Base-by-base conservation (phyloP, 2,113 vertebrate genomes). In the Chroicocephalus ridibundus region DNA sequence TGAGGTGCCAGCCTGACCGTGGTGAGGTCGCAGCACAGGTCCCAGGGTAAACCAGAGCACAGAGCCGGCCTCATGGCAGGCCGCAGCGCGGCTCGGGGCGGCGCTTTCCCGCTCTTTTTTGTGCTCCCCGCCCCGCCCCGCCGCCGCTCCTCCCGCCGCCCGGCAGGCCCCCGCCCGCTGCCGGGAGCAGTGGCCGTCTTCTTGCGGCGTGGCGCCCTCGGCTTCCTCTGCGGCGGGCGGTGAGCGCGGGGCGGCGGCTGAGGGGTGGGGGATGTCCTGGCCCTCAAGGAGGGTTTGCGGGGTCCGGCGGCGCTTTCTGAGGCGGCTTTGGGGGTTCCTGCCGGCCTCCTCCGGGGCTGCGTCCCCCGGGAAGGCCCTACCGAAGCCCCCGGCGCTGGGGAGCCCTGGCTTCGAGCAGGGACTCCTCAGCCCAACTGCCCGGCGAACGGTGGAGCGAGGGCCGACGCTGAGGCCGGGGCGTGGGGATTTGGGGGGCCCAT, bases 201-300 rank as follows among this genome's bases (percentile, higher is more conserved):
- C 5, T 40, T 52, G 69, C 66, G 24, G 20, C 16, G 51, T 7
- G 31, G 27, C 1, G 14, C 1, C 10, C 3, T 66, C 6, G 10
- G 61, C 1, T 6, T 54, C 5, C 13, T 69, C 24, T 69, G 15
- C 22, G 47, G 52, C 6, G 2, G 64, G 31, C 12, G 84, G 91
- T 95, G 80, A 91, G 88, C 6, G 16, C 25, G 16, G 57, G 52
- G 6, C 2, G 12, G 34, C 5, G 19, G 51, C 15, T n/a, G 72
- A 12, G n/a, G 29, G n/a, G 22, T 15, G 9, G 7, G 24, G 46
- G 36, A 5, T 3, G 17, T 8, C 7, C 9, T 6, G 14, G 36
- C 3, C 16, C 7, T 29, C 14, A 5, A 0, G 22, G 46, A 26
- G 9, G 34, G 3, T 1, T 20, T 34, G 2, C 27, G n/a, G 11